These are phyloP conservation scores for Premnoplex brunnescens DNA, from an alignment of 2,797 vertebrate species.

Conservation along the genomic window DNA sequence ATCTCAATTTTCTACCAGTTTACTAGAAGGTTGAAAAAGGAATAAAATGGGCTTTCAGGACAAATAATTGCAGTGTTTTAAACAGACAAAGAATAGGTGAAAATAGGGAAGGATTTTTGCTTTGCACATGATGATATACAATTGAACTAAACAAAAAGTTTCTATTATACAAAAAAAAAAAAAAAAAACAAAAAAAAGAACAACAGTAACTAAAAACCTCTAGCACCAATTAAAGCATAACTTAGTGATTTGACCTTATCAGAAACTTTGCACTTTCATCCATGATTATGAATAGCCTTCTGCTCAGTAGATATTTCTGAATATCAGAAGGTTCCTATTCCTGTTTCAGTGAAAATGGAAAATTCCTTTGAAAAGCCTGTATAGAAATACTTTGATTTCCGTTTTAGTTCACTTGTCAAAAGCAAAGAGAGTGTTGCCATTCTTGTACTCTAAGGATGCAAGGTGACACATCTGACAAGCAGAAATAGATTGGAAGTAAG, in stretches of 20 bases:
- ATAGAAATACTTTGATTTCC: conserved; percentile 44
- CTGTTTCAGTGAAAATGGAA: background rate
- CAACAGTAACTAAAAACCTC: background rate
- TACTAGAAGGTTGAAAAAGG: background rate
- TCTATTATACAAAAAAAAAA: background rate
- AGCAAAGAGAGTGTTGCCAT: conserved; percentile 40
- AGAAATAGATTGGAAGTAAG: conserved; percentile 62
- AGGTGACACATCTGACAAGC: conserved; percentile 65
- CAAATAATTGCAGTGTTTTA: background rate
- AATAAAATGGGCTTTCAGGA: background rate
- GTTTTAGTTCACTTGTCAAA: conserved; percentile 59
- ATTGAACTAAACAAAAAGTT: background rate
- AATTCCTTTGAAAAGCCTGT: conserved; percentile 23
- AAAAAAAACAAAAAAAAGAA: background rate
- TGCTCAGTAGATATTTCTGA: background rate
- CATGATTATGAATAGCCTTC: background rate
- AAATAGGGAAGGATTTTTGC: background rate
- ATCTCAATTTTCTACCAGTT: background rate
- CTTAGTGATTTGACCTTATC: background rate
- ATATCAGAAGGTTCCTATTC: background rate
- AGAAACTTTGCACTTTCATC: background rate
- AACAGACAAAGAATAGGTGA: fast-evolving
- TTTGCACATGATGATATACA: background rate
- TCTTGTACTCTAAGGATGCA: conserved; percentile 41
- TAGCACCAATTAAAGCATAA: background rate